phyloP scores from a whole-genome alignment of 1,140 invertebrate genomes.

The Octopus sinensis region DNA sequence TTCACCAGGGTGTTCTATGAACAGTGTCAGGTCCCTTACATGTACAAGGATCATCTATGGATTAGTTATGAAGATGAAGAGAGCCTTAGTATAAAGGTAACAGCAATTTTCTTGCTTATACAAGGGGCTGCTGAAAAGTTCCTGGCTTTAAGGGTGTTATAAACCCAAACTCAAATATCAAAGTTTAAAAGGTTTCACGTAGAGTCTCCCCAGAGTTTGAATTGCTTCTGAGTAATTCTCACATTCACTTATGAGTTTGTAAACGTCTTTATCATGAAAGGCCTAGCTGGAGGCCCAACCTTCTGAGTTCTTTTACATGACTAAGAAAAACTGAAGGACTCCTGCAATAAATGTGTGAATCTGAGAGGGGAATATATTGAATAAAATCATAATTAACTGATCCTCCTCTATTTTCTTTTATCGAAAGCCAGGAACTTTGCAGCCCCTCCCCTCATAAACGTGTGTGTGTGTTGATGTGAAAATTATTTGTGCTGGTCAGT shows the following conservation, averaged over 20 bases:
- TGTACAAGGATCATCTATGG: conserved; percentile 78
- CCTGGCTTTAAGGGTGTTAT: no score
- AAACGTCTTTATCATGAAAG: background rate
- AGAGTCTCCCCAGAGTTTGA: background rate
- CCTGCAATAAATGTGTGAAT: no score
- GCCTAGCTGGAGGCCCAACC: background rate
- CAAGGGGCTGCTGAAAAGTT: background rate
- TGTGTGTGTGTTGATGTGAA: no score
- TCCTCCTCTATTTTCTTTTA: no score
- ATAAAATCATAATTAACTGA: no score
- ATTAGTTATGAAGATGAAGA: conserved; percentile 80
- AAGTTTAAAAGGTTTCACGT: no score
- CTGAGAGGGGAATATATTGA: no score
- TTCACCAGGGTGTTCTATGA: conserved; percentile 64
- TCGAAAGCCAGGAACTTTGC: no score
- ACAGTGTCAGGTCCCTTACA: conserved; percentile 72
- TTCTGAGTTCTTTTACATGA: no score
- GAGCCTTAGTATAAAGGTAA: conserved; percentile 72
- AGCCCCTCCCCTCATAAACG: no score
- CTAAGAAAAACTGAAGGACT: no score
- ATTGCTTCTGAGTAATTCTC: background rate
- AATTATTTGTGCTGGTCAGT: no score
- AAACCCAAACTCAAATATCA: background rate
- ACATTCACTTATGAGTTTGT: background rate
- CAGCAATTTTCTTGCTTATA: conserved; percentile 29